A percentile compares a stretch with the other conserved stretches of the same genome.
Evolutionary conservation across 2,113 vertebrate genomes (phyloP).

Genomic region (Ochotona curzoniae): DNA sequence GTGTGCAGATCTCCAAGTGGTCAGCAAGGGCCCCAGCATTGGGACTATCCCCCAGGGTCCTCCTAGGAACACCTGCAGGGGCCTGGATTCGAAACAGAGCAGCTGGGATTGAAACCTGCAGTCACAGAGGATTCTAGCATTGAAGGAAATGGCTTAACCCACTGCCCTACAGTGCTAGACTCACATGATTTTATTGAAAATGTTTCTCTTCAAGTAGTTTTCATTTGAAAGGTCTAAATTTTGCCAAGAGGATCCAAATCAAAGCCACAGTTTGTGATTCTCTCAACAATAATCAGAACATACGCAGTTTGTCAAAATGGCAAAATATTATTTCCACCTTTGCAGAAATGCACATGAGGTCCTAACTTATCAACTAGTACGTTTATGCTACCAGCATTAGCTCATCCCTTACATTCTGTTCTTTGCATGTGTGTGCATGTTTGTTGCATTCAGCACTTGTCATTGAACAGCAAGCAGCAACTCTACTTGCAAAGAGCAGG

Average conservation of each 20-base stretch:
- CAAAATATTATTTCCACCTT: slow-evolving; percentile 4
- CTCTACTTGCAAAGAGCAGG: background rate
- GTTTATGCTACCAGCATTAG: background rate
- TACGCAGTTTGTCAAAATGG: background rate
- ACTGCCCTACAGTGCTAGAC: no score
- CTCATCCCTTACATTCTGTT: background rate
- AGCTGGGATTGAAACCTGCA: no score
- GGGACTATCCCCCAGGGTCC: no score
- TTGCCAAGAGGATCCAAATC: background rate
- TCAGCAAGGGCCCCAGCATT: no score
- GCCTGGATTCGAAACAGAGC: no score
- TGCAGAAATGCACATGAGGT: background rate
- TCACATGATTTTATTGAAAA: background rate
- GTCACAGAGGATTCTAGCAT: no score
- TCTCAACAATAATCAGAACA: background rate
- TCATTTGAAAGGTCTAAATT: background rate
- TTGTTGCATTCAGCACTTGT: background rate
- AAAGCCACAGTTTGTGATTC: background rate
- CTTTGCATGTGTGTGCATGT: background rate
- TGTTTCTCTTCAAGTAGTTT: background rate
- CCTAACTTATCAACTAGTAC: slow-evolving; percentile 2
- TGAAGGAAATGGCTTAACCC: no score
- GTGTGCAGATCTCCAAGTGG: no score
- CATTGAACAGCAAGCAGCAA: background rate
- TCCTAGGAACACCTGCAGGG: no score